These are phyloP conservation scores for Tetropium fuscum DNA, from an alignment of 2,888 invertebrate species.

Conservation along the genomic window DNA sequence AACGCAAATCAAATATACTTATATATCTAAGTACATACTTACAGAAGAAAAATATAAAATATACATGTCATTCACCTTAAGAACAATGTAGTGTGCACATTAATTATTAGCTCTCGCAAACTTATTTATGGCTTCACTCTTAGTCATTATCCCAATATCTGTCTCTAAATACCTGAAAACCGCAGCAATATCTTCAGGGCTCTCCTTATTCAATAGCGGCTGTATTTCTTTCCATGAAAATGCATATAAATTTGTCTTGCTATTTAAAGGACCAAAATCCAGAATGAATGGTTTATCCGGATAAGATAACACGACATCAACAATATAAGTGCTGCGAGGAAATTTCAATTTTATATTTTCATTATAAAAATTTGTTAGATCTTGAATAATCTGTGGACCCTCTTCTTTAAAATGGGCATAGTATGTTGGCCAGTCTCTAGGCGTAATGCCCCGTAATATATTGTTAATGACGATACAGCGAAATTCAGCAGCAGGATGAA, in stretches of 20 bases:
- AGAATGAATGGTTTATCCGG: constrained; percentile 54
- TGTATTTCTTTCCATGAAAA: constrained; percentile 62
- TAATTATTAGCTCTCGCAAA: constrained; percentile 29
- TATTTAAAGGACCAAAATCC: constrained; percentile 61
- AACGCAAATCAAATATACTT: too few relatives aligned
- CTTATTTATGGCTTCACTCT: constrained; percentile 49
- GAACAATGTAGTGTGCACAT: not conserved
- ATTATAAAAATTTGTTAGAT: constrained; percentile 54
- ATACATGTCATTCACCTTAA: not conserved
- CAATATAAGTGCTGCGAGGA: constrained; percentile 54
- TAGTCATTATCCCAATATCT: constrained; percentile 60
- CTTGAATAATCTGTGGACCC: constrained; percentile 56
- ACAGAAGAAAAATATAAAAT: not conserved
- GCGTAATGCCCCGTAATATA: constrained; percentile 59
- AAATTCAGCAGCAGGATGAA: constrained; percentile 63
- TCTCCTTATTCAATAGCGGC: constrained; percentile 56
- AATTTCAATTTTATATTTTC: constrained; percentile 55
- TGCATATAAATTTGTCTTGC: constrained; percentile 60
- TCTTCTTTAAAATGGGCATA: constrained; percentile 61
- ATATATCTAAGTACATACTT: too few relatives aligned
- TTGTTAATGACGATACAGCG: constrained; percentile 62
- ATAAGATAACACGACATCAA: constrained; percentile 59
- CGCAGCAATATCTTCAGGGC: constrained; percentile 56
- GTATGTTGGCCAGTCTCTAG: constrained; percentile 63
- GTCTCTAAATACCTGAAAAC: constrained; percentile 61